These are phyloP conservation scores for Hermaeophaga mercurialis DNA, from an alignment of 2,888 invertebrate genomes.

Conservation along the genomic window DNA sequence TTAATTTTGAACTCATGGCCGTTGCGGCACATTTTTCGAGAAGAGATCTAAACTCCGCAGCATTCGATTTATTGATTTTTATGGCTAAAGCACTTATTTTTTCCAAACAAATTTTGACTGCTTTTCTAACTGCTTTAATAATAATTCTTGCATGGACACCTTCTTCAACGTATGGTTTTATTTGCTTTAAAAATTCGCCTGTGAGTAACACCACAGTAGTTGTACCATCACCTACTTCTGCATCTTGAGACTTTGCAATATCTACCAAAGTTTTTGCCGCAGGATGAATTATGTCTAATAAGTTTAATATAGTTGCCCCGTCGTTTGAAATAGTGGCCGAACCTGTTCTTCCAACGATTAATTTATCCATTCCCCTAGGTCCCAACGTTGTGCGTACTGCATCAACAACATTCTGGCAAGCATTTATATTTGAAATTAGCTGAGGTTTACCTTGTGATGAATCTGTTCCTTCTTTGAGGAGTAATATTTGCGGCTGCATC, in stretches of 20 bases:
- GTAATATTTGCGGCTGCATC: conserved; percentile 94
- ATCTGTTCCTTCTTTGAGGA: conserved; percentile 98
- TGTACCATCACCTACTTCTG: conserved; percentile 99
- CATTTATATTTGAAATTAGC: conserved; percentile 95
- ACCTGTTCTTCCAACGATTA: conserved; percentile 88
- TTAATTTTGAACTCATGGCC: conserved; percentile 95
- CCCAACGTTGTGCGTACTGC: conserved; percentile 97
- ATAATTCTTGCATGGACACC: conserved; percentile 94
- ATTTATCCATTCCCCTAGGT: conserved; percentile 98
- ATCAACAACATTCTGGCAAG: conserved; percentile 94
- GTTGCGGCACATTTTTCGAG: conserved; percentile 93
- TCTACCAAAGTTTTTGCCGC: conserved; percentile 98
- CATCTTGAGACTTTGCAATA: conserved; percentile 98
- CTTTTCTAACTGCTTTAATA: conserved; percentile 85
- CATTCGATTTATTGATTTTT: conserved; percentile 70
- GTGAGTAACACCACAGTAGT: conserved; percentile 96
- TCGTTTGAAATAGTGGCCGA: conserved; percentile 98
- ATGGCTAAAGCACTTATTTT: conserved; percentile 85
- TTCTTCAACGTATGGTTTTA: conserved; percentile 96
- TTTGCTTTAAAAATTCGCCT: conserved; percentile 92
- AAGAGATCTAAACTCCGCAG: conserved; percentile 67
- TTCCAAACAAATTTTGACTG: conserved; percentile 78
- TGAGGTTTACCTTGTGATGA: conserved; percentile 95
- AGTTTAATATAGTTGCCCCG: conserved; percentile 98
- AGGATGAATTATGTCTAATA: conserved; percentile 97